These are phyloP conservation scores for Erynnis tages DNA, from an alignment of 2,888 invertebrate genomes.

Conservation along the genomic window DNA sequence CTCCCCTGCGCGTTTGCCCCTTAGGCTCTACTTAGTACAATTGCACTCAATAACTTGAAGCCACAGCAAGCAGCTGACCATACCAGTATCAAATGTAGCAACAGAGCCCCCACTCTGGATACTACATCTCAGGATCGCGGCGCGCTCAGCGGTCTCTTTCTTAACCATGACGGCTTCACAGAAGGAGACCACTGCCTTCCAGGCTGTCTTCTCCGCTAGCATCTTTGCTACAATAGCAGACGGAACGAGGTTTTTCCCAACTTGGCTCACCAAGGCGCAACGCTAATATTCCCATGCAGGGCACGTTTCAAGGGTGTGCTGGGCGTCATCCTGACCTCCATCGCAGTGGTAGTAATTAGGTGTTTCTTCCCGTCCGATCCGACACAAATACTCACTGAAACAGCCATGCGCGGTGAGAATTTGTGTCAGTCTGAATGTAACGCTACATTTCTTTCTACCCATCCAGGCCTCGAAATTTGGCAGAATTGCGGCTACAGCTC, in stretches of 20 bases:
- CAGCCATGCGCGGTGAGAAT: conserved; percentile 2
- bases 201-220: background rate
- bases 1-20: too few relatives aligned
- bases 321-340: conserved; percentile 2
- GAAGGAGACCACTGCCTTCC: background rate
- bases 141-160: background rate
- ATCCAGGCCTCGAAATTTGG: background rate
- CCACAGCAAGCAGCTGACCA: too few relatives aligned
- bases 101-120: too few relatives aligned
- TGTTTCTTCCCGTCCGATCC: conserved; percentile 5
- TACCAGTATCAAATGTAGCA: too few relatives aligned
- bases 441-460: background rate
- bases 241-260: background rate
- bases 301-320: conserved; percentile 8
- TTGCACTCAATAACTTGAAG: too few relatives aligned
- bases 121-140: too few relatives aligned
- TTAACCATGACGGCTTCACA: background rate
- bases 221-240: background rate
- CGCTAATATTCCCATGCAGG: conserved; percentile 13
- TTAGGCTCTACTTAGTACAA: too few relatives aligned
- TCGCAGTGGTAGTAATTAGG: conserved; percentile 10
- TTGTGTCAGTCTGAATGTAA: background rate
- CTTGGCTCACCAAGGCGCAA: background rate
- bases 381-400: conserved; percentile 6
- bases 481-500: background rate